Conservation (phyloP, 1,140 invertebrate genomes). For the Tetragonula clypearis region DNA sequence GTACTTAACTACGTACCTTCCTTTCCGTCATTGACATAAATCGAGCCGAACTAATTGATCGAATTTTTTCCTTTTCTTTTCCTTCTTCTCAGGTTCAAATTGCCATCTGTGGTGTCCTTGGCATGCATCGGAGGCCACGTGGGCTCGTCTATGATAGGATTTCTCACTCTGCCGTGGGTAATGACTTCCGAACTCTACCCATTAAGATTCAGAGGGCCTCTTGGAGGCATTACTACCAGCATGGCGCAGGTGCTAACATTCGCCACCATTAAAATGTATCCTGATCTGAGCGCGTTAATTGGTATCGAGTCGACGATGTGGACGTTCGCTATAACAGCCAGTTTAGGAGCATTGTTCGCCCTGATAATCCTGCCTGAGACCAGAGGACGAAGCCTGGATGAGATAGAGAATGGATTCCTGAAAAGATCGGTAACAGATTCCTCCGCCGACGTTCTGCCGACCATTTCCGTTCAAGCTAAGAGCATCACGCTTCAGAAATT, state of each 20-base stretch:
- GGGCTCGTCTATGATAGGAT: slow-evolving; percentile 88
- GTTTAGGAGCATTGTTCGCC: slow-evolving; percentile 86
- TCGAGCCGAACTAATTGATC: background rate
- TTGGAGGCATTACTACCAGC: slow-evolving; percentile 87
- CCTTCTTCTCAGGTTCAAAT: slow-evolving; percentile 59
- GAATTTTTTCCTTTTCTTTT: background rate
- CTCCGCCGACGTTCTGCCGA: slow-evolving; percentile 18
- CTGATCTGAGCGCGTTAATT: slow-evolving; percentile 82
- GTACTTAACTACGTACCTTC: background rate
- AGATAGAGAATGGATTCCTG: slow-evolving; percentile 87
- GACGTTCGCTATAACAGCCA: slow-evolving; percentile 87
- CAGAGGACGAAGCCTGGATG: slow-evolving; percentile 88
- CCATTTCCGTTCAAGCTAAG: slow-evolving; percentile 54
- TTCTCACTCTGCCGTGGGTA: slow-evolving; percentile 88
- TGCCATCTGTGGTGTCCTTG: slow-evolving; percentile 81
- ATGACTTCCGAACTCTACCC: slow-evolving; percentile 90
- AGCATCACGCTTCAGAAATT: slow-evolving; percentile 72
- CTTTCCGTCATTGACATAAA: slow-evolving; percentile 2
- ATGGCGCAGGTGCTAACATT: slow-evolving; percentile 88
- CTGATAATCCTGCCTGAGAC: slow-evolving; percentile 90
- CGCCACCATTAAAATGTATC: slow-evolving; percentile 87
- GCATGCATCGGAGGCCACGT: slow-evolving; percentile 86
- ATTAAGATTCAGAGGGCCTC: slow-evolving; percentile 85
- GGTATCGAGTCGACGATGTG: slow-evolving; percentile 88
- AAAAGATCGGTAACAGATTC: background rate